Conservation (phyloP, 2,888 invertebrate species). For the Stenodera caucasica region DNA sequence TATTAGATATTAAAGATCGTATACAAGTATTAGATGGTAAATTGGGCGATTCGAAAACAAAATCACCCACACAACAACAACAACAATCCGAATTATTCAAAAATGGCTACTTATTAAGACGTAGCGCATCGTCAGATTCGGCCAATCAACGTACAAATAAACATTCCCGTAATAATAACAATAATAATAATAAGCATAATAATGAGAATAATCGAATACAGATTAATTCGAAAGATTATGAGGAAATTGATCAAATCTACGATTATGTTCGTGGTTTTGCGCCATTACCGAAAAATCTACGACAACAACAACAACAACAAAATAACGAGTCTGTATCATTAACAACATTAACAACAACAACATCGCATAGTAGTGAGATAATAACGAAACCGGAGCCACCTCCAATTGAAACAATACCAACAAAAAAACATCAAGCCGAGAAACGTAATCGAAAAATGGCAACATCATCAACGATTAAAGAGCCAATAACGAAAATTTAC, state of each 20-base stretch:
- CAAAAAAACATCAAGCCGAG: slow-evolving; percentile 74
- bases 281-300: slow-evolving; percentile 80
- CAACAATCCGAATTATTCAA: slow-evolving; percentile 49
- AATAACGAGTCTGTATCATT: slow-evolving; percentile 36
- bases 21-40: slow-evolving; percentile 80
- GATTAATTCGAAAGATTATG: slow-evolving; percentile 76
- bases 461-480: slow-evolving; percentile 57
- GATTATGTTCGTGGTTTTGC: slow-evolving; percentile 94
- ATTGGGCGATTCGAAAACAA: slow-evolving; percentile 66
- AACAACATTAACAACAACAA: slow-evolving; percentile 55
- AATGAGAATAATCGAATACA: slow-evolving; percentile 66
- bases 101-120: slow-evolving; percentile 66
- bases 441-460: slow-evolving; percentile 74
- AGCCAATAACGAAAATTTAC: slow-evolving; percentile 39
- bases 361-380: slow-evolving; percentile 53
- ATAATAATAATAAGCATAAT: too few species aligned
- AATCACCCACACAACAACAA: slow-evolving; percentile 45
- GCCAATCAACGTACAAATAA: slow-evolving; percentile 57
- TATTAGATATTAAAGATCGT: slow-evolving; percentile 76
- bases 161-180: slow-evolving; percentile 55
- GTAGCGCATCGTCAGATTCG: slow-evolving; percentile 78
- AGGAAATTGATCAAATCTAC: slow-evolving; percentile 95
- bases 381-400: slow-evolving; percentile 81
- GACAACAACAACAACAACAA: slow-evolving; percentile 37
- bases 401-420: slow-evolving; percentile 88